These are phyloP conservation scores for Stichodactyla mertensii DNA, from an alignment of 64 coral and sea anemone genomes.

Conservation along the genomic window DNA sequence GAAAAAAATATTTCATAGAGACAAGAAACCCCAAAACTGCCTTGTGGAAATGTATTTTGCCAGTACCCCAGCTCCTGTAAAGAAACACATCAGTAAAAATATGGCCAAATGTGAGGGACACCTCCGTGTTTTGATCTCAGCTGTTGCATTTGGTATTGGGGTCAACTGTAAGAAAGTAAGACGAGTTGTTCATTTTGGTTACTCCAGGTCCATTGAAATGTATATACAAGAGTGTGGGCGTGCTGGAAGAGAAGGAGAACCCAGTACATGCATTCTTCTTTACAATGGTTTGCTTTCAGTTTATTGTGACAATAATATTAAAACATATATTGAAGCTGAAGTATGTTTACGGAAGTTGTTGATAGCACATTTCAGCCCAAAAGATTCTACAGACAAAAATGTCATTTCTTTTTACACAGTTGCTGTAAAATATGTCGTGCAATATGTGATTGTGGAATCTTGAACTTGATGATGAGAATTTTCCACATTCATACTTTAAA, in stretches of 20 bases:
- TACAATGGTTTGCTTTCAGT: conserved; percentile 58
- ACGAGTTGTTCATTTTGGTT: conserved; percentile 36
- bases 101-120: conserved; percentile 34
- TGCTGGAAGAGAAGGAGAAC: conserved; percentile 29
- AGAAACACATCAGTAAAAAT: too few species aligned
- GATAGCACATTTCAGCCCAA: conserved; percentile 14
- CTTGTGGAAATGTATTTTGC: too few species aligned
- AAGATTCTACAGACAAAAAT: conserved; percentile 5
- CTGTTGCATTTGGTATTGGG: conserved; percentile 51
- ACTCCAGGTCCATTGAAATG: conserved; percentile 31
- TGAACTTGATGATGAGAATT: background rate
- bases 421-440: conserved; percentile 58
- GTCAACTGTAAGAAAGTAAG: conserved; percentile 41
- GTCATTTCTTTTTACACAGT: conserved; percentile 27
- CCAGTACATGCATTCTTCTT: conserved; percentile 50
- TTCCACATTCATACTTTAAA: background rate
- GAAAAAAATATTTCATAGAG: background rate
- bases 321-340: conserved; percentile 18
- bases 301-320: conserved; percentile 72
- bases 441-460: conserved; percentile 33
- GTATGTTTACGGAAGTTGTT: conserved; percentile 41
- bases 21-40: too few species aligned
- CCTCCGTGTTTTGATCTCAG: conserved; percentile 54
- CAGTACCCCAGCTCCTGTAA: too few species aligned
- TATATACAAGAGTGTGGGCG: conserved; percentile 49